phyloP scores from a whole-genome alignment of 2,113 vertebrate species.

The Anseranas semipalmata region DNA sequence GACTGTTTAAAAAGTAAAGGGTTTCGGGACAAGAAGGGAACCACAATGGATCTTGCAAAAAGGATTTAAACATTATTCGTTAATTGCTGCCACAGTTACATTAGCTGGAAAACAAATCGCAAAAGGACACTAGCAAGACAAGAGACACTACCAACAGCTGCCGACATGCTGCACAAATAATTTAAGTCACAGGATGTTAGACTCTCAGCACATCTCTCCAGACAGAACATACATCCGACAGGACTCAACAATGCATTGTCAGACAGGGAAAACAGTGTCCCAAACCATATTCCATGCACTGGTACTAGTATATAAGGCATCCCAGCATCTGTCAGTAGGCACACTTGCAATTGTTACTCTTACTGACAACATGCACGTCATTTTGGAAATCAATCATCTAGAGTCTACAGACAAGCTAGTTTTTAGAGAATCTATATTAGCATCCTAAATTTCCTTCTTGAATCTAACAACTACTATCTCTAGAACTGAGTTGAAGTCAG shows the following conservation, averaged over 20 bases:
- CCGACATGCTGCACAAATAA: too few species aligned
- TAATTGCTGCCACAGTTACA: background rate
- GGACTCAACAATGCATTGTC: accelerated
- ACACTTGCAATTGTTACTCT: accelerated
- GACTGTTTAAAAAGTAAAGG: background rate
- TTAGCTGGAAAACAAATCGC: background rate
- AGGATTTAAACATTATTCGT: too few species aligned
- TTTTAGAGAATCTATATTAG: background rate
- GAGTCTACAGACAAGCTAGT: background rate
- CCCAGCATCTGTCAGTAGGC: background rate
- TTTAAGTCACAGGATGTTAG: accelerated
- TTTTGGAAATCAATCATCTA: background rate
- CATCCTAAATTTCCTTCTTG: background rate
- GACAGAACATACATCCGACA: background rate
- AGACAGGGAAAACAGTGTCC: background rate
- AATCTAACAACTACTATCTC: background rate
- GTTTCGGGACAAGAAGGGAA: background rate
- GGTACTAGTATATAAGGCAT: accelerated
- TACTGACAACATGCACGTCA: accelerated
- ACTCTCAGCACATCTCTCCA: background rate
- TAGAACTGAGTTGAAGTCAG: background rate
- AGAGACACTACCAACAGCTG: background rate
- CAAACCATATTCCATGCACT: accelerated
- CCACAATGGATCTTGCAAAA: background rate
- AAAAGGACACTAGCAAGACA: background rate